Evolutionary conservation across 30 jellyfish, hydroid and myxozoan species (phyloP).

Genomic region (Phacellophora camtschatica): DNA sequence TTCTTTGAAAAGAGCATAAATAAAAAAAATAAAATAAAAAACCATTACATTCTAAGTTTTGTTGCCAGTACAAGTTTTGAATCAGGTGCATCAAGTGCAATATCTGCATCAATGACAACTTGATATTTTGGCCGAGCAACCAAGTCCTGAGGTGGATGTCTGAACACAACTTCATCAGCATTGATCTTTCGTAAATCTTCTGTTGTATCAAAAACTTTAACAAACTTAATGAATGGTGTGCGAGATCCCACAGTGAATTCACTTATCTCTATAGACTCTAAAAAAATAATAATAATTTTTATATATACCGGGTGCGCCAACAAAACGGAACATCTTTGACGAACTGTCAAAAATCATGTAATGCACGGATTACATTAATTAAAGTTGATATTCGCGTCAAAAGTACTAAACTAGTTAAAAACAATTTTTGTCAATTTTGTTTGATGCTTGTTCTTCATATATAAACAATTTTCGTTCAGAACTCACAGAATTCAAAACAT

Average conservation of each 20-base stretch:
- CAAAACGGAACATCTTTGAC: too few relatives aligned
- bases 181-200: conserved; percentile 86
- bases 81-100: conserved; percentile 98
- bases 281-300: not conserved
- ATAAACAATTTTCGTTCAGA: too few relatives aligned
- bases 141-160: conserved; percentile 90
- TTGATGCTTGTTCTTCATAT: too few relatives aligned
- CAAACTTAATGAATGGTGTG: conserved; percentile 87
- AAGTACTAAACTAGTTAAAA: too few relatives aligned
- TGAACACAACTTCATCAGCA: conserved; percentile 92
- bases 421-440: too few relatives aligned
- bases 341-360: too few relatives aligned
- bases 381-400: not conserved
- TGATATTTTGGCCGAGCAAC: conserved; percentile 87
- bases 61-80: conserved; percentile 70
- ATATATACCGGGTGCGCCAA: too few relatives aligned
- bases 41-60: conserved; percentile 57
- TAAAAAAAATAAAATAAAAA: not conserved
- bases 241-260: conserved; percentile 93
- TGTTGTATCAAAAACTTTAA: conserved; percentile 81
- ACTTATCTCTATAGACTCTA: conserved; percentile 86
- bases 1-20: too few relatives aligned
- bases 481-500: too few relatives aligned
- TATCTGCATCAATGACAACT: conserved; percentile 89
- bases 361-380: too few relatives aligned